Evolutionary conservation across 2,888 invertebrate genomes (phyloP), one percentile per base, ranked within the genome.

Genomic region (Acrobeloides nanus): DNA sequence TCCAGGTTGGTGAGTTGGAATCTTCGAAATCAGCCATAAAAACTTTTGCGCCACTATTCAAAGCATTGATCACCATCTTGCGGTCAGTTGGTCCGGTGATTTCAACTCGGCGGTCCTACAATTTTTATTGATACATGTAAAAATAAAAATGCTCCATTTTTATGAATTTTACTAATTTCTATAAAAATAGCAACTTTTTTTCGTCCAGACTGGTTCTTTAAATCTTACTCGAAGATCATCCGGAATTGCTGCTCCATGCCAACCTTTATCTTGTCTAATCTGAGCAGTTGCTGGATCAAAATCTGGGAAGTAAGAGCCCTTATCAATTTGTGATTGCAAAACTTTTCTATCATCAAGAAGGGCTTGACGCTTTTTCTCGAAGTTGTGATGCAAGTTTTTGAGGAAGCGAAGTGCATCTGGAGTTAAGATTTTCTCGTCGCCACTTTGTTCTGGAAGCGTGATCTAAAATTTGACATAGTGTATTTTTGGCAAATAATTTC

Each of bases 1-100:
- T 75, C 84, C 84, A 84, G 0, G 82, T 82, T 0, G 84, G 84
- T 54, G 84, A 84, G 68, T 83, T 83, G 0, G 84, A 84, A 75
- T 84, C 84, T 43, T 73, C 73, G 45, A 73, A 73, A 44, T 73
- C 73, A 31, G 73, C 73, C 73, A 73, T 73, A 61, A 72, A 73
- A 18, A 71, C 66, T 21, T 63, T 66, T 21, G 73, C 73, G 25
- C 73, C 73, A 35, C 61, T 83, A 82, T 7, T 83, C 82, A 52
- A 82, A 76, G 73, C 84, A 82, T 64, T 84, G 63, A 62, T 81
- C 80, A 51, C 82, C 81, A 70, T 82, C 79, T 79, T 77, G 73
- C 55, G 81, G 73, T 70, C 81, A 75, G 57, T 76, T 58, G 40
- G 83, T 79, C 56, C 83, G 71, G 38, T 82, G 78, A 42, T 73